Percentiles rank a stretch among this genome's conserved stretches.
phyloP scores from a whole-genome alignment of 2,113 vertebrate genomes.

The Menura novaehollandiae region DNA sequence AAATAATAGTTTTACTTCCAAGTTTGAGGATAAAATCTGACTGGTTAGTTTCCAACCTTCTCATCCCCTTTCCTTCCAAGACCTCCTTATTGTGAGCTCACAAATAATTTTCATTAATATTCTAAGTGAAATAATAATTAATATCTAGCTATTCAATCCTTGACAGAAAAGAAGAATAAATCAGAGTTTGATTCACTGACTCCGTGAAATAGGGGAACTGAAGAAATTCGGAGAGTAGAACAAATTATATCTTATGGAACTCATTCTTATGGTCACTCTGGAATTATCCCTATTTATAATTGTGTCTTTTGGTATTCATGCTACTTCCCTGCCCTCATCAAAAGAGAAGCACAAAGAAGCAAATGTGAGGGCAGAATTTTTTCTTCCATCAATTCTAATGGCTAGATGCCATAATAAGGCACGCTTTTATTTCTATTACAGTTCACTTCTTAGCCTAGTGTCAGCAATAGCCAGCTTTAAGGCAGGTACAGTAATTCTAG shows the following conservation, averaged over 20 bases:
- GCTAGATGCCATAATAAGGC: background rate
- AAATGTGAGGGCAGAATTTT: background rate
- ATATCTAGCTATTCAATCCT: background rate
- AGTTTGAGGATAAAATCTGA: background rate
- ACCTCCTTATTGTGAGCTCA: background rate
- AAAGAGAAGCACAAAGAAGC: background rate
- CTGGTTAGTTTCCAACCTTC: background rate
- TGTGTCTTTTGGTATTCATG: background rate
- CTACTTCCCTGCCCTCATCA: background rate
- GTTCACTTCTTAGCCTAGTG: background rate
- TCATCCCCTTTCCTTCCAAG: background rate
- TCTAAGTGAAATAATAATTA: constrained; percentile 8
- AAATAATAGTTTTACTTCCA: background rate
- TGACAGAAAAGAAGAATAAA: background rate
- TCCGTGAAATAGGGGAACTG: background rate
- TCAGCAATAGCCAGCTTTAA: background rate
- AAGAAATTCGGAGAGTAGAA: constrained; percentile 13
- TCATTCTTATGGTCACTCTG: background rate
- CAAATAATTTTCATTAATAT: background rate
- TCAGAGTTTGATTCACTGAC: background rate
- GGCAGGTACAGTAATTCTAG: background rate
- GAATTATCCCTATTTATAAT: background rate
- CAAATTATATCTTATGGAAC: background rate
- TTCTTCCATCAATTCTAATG: background rate
- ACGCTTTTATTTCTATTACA: background rate